Evolutionary conservation across 1,140 invertebrate genomes (phyloP).

Genomic region (Lucilia cuprina): DNA sequence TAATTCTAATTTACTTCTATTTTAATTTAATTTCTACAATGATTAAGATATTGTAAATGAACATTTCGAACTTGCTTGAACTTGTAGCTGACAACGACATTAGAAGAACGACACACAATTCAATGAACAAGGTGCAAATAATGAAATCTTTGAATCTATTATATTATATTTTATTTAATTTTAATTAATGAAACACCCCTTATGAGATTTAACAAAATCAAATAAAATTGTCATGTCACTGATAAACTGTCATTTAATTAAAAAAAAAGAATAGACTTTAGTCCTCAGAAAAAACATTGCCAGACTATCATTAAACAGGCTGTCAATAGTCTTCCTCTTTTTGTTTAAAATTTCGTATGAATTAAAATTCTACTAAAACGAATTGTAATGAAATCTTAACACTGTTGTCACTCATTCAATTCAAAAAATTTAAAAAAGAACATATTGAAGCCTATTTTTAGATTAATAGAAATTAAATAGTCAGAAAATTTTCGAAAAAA

Average conservation of each 20-base stretch:
- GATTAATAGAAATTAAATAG: neutral
- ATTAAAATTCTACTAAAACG: neutral
- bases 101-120: no score
- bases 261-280: neutral
- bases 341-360: neutral
- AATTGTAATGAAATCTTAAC: neutral
- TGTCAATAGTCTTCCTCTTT: neutral
- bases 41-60: no score
- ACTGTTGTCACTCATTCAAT: neutral
- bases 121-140: no score
- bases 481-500: neutral
- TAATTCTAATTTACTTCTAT: no score
- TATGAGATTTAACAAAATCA: neutral
- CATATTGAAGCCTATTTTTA: neutral
- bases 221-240: neutral
- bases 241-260: neutral
- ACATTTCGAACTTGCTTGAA: no score
- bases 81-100: no score
- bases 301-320: neutral
- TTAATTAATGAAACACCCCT: neutral
- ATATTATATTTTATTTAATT: no score
- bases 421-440: neutral
- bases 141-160: no score
- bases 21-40: no score
- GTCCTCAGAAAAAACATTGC: neutral